These are phyloP conservation scores for Agonopterix alstromeriana DNA, from an alignment of 2,888 invertebrate genomes.

Conservation along the genomic window DNA sequence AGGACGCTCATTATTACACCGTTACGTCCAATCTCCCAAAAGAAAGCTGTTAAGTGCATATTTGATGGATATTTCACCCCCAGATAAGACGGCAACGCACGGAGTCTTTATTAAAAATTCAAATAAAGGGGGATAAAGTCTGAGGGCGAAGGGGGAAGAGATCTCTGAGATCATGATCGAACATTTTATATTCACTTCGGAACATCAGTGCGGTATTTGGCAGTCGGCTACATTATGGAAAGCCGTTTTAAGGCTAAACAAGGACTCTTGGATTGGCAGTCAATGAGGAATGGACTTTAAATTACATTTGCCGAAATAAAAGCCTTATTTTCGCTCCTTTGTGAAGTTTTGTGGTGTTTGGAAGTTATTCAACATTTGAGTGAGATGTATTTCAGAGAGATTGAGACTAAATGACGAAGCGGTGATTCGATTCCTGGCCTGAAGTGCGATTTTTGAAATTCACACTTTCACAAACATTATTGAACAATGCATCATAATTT, in stretches of 20 bases:
- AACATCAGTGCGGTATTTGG: slow-evolving; percentile 4
- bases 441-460: too few species aligned
- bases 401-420: too few species aligned
- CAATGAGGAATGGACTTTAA: slow-evolving; percentile 2
- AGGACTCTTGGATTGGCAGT: slow-evolving; percentile 4
- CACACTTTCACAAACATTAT: too few species aligned
- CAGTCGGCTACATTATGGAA: slow-evolving; percentile 2
- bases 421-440: too few species aligned
- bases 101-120: slow-evolving; percentile 44
- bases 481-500: too few species aligned
- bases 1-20: slow-evolving; percentile 23
- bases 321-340: slow-evolving; percentile 13
- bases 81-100: slow-evolving; percentile 25
- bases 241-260: not conserved
- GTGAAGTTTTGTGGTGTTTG: too few species aligned
- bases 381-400: too few species aligned
- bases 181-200: slow-evolving; percentile 55
- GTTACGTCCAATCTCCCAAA: slow-evolving; percentile 20
- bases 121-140: slow-evolving; percentile 30
- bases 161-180: slow-evolving; percentile 50
- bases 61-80: slow-evolving; percentile 29
- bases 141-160: slow-evolving; percentile 23
- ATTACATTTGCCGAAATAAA: not conserved
- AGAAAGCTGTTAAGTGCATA: slow-evolving; percentile 29
- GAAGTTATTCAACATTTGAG: too few species aligned